Evolutionary conservation across 2,797 vertebrate genomes (phyloP).

Genomic region (Molossus molossus): DNA sequence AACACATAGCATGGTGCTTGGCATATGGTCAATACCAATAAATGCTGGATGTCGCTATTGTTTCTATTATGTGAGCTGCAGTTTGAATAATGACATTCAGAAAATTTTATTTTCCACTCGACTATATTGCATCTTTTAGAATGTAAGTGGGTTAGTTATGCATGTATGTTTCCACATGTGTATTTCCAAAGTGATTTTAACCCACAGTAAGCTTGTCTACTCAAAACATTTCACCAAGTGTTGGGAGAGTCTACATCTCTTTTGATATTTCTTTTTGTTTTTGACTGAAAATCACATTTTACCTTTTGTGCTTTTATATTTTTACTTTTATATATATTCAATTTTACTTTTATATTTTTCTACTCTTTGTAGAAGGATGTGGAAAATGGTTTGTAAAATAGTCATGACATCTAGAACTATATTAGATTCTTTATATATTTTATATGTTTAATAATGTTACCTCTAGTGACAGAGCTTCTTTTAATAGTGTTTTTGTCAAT

Average conservation of each 20-base stretch:
- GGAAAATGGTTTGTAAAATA: conserved; percentile 28
- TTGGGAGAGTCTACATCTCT: neutral
- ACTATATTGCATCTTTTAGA: conserved; percentile 51
- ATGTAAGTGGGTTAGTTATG: conserved; percentile 20
- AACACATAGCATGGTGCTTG: conserved; percentile 16
- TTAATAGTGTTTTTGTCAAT: conserved; percentile 54
- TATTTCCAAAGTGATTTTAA: conserved; percentile 58
- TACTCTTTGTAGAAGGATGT: neutral
- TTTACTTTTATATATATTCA: neutral
- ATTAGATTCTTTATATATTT: neutral
- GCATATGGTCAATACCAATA: conserved; percentile 57
- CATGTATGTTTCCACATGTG: neutral
- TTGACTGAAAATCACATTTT: conserved; percentile 32
- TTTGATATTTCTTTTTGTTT: neutral
- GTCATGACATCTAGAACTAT: neutral
- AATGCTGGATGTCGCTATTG: conserved; percentile 19
- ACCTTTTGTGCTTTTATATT: neutral
- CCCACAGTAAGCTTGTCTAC: neutral
- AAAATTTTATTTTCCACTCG: conserved; percentile 54
- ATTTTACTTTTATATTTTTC: conserved; percentile 6
- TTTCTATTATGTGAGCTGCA: conserved; percentile 37
- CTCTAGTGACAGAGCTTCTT: neutral
- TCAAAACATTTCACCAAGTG: neutral
- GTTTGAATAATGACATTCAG: conserved; percentile 59
- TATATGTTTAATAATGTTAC: neutral